phyloP scores from a whole-genome alignment of 2,113 vertebrate genomes.

The Dipodomys ordii region DNA sequence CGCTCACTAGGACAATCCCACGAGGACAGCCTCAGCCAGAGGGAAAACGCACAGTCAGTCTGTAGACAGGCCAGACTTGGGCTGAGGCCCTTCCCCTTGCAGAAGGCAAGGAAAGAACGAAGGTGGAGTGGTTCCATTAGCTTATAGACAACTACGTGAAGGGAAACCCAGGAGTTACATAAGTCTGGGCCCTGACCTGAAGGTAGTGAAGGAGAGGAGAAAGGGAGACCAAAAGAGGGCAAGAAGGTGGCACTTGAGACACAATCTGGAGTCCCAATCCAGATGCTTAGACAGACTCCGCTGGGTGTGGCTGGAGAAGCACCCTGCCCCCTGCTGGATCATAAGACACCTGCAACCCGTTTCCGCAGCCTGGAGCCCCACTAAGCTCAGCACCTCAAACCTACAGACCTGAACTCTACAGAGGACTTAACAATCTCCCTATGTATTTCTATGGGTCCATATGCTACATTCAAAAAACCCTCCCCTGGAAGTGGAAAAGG shows the following conservation, averaged over 20 bases:
- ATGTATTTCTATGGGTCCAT: background rate
- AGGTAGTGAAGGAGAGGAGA: background rate
- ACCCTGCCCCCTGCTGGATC: no score
- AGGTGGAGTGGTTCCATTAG: no score
- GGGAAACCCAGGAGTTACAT: background rate
- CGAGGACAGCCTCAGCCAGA: background rate
- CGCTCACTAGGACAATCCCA: background rate
- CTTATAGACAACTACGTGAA: background rate
- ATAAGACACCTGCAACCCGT: background rate
- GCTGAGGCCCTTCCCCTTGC: background rate
- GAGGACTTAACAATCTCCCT: background rate
- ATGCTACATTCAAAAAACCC: constrained; percentile 50
- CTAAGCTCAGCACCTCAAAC: background rate
- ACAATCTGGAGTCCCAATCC: background rate
- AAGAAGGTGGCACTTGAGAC: no score
- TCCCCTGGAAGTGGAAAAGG: constrained; percentile 37
- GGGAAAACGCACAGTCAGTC: background rate
- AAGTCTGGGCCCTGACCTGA: background rate
- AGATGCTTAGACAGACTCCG: background rate
- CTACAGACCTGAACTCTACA: background rate
- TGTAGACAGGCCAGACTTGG: background rate
- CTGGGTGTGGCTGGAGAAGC: background rate
- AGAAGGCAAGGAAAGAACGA: background rate
- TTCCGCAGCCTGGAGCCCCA: background rate
- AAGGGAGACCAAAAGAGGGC: background rate